Evolutionary conservation across 2,888 invertebrate genomes (phyloP).

Genomic region (Oxycera nigricornis): DNA sequence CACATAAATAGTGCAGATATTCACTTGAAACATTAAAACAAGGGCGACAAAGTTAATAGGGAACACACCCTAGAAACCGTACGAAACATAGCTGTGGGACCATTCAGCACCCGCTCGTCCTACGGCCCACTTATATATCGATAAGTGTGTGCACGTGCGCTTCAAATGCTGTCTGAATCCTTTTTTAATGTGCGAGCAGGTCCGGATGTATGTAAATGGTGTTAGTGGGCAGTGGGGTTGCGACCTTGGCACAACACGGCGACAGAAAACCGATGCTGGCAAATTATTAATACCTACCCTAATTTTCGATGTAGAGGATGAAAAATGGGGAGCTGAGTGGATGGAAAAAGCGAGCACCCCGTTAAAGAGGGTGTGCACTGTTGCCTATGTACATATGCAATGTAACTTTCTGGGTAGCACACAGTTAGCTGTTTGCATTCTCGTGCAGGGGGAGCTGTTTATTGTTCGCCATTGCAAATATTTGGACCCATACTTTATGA

Average conservation of each 20-base stretch:
- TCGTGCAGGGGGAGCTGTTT: no score
- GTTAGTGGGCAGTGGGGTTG: slow-evolving; percentile 30
- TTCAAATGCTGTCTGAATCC: slow-evolving; percentile 14
- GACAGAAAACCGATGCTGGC: slow-evolving; percentile 16
- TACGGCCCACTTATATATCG: neutral
- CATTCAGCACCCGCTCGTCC: neutral
- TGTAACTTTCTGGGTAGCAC: neutral
- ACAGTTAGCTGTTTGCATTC: no score
- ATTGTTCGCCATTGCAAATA: no score
- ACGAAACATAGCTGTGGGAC: neutral
- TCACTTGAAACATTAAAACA: slow-evolving; percentile 37
- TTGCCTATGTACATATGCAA: neutral
- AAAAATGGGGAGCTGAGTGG: neutral
- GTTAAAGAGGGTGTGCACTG: neutral
- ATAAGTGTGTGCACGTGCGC: slow-evolving; percentile 34
- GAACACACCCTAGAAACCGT: slow-evolving; percentile 35
- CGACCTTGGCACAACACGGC: slow-evolving; percentile 33
- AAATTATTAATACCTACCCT: slow-evolving; percentile 38
- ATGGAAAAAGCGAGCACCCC: neutral
- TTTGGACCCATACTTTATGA: no score
- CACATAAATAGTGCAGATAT: slow-evolving; percentile 33
- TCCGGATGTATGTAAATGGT: slow-evolving; percentile 21
- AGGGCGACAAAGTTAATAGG: slow-evolving; percentile 39
- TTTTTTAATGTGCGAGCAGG: neutral
- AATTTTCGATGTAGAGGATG: slow-evolving; percentile 16